Evolutionary conservation across 2,888 invertebrate genomes (phyloP).

Genomic region (Rhingia campestris): DNA sequence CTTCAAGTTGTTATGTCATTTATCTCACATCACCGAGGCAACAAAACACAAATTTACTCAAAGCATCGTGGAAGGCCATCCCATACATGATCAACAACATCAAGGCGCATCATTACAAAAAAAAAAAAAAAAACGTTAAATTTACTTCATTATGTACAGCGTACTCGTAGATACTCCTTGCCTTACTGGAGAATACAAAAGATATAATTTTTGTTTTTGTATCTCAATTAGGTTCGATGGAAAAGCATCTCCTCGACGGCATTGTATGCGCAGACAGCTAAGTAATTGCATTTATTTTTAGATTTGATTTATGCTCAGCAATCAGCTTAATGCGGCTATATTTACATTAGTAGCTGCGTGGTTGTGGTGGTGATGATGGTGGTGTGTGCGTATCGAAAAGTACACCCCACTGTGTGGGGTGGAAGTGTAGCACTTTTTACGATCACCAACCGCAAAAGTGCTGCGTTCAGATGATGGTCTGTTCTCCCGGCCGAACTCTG

Average conservation of each 20-base stretch:
- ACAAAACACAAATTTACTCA: conserved; percentile 52
- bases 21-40: conserved; percentile 21
- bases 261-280: conserved; percentile 44
- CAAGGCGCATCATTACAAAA: conserved; percentile 13
- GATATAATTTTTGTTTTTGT: conserved; percentile 41
- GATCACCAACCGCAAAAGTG: conserved; percentile 18
- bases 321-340: conserved; percentile 24
- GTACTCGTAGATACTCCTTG: neutral
- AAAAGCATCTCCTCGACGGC: conserved; percentile 65
- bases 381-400: conserved; percentile 34
- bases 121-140: conserved; percentile 16
- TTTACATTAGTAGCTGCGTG: conserved; percentile 11
- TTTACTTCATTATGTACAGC: conserved; percentile 54
- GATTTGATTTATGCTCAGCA: conserved; percentile 67
- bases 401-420: neutral
- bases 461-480: neutral
- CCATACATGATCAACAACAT: conserved; percentile 34
- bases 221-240: conserved; percentile 64
- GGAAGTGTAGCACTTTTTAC: conserved; percentile 20
- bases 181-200: conserved; percentile 39
- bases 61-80: conserved; percentile 45
- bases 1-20: conserved; percentile 50
- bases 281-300: conserved; percentile 73
- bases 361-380: neutral
- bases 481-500: conserved; percentile 19